Evolutionary conservation across 2,113 vertebrate genomes (phyloP), one percentile per base, ranked within the genome.

Genomic region (Eubucco bourcierii): DNA sequence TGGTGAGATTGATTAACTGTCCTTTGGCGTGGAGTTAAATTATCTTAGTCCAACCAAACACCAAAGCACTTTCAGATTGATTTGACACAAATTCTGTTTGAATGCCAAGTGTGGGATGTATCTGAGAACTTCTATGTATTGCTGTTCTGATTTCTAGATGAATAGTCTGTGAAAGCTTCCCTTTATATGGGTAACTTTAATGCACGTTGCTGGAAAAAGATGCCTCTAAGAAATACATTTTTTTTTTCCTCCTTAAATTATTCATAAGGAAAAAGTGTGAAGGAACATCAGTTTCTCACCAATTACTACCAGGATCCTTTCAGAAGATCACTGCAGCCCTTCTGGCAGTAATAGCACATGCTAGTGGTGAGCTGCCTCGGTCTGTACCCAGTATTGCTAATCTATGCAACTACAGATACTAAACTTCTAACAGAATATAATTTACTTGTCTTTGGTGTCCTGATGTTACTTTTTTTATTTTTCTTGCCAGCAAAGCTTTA

Each of bases 291-390:
- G 27, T 28, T 9, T 73, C 33, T 27, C 73, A 23, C 25, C 15
- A 29, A 10, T 39, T 63, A 23, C 9, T 6, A 34, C 20, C n/a
- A 31, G 55, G 8, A 31, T 58, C 4, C 19, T 59, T 82, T 80
- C 9, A 55, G 55, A 91, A 41, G 47, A n/a, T 14, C 1, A 0
- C 19, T 64, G 17, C 15, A 60, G 0, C 29, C 64, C 5, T 64
- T 10, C 14, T 84, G 52, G 11, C 17, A 59, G 71, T n/a, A 29
- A 4, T 31, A 12, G 2, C 86, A 5, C 55, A 7, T 46, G 20
- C 27, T 72, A 14, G 41, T 72, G 39, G 9, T 80, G 39, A 86
- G 24, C 29, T 85, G 21, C 24, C 17, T 46, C 1, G 1, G 8
- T 80, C 23, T 83, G n/a, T 50, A 87, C 12, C 61, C 79, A 27